Percentiles rank a stretch among this genome's conserved stretches.
These are phyloP conservation scores for Lepidurus apus DNA, from an alignment of 1,140 invertebrate genomes.

Conservation along the genomic window DNA sequence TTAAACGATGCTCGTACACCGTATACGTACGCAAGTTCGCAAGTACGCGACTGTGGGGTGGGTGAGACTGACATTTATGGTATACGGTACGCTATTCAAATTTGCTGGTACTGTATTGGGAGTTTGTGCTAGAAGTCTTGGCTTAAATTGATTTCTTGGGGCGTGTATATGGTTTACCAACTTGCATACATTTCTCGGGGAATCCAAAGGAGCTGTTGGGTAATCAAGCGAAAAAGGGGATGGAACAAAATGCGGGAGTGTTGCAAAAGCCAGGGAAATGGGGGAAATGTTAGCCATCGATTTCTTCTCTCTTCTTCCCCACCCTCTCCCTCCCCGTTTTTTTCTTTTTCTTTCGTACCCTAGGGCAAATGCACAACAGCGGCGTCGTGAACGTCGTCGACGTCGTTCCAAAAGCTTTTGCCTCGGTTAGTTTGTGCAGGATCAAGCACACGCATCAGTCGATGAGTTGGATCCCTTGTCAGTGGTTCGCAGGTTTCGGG, in stretches of 20 bases:
- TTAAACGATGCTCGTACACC: too few species aligned
- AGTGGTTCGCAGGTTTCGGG: not conserved
- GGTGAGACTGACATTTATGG: too few species aligned
- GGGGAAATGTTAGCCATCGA: constrained; percentile 18
- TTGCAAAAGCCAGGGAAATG: not conserved
- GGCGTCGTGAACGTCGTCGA: not conserved
- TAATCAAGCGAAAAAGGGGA: constrained; percentile 10
- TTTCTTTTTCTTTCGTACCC: not conserved
- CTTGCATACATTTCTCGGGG: constrained; percentile 1
- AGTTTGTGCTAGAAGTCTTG: not conserved
- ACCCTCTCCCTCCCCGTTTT: not conserved
- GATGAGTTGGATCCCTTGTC: not conserved
- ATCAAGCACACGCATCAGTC: not conserved
- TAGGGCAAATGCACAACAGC: not conserved
- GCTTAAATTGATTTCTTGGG: constrained; percentile 14
- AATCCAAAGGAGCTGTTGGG: constrained; percentile 8
- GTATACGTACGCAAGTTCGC: too few species aligned
- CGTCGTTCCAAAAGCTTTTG: not conserved
- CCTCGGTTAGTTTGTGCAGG: not conserved
- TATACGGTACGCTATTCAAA: not conserved
- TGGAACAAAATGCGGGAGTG: not conserved
- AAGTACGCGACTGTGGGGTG: too few species aligned
- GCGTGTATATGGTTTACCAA: not conserved
- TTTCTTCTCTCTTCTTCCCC: not conserved
- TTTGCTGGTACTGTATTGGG: constrained; percentile 10